phyloP scores from a whole-genome alignment of 2,113 vertebrate species.

The Lutjanus erythropterus region DNA sequence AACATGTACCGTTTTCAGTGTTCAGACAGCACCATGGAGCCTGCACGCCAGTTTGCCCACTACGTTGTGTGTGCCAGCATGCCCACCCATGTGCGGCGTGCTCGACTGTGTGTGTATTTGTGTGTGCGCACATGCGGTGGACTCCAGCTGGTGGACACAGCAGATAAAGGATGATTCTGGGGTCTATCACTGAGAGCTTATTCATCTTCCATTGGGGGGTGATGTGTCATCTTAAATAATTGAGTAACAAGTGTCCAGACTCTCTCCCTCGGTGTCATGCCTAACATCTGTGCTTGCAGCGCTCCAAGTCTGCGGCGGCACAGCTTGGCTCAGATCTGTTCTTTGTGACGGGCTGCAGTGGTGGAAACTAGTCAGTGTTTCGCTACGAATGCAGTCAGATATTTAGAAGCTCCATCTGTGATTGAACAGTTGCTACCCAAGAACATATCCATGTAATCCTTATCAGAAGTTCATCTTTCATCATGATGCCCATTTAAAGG shows the following conservation, averaged over 20 bases:
- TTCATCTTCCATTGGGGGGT: conserved; percentile 82
- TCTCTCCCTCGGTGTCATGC: conserved; percentile 66
- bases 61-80: conserved; percentile 40
- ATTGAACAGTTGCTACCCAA: conserved; percentile 35
- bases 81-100: conserved; percentile 34
- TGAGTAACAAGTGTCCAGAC: conserved; percentile 85
- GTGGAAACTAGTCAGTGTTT: conserved; percentile 49
- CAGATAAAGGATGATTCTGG: conserved; percentile 81
- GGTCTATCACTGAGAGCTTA: conserved; percentile 80
- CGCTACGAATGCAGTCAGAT: conserved; percentile 3
- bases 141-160: conserved; percentile 77
- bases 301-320: conserved; percentile 62
- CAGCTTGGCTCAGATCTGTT: conserved; percentile 66
- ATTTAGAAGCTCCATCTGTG: conserved; percentile 56
- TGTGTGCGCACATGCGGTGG: conserved; percentile 6
- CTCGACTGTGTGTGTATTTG: background rate
- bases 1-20: conserved; percentile 20
- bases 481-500: background rate
- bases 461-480: conserved; percentile 24
- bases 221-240: conserved; percentile 87
- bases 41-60: background rate
- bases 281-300: conserved; percentile 76
- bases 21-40: conserved; percentile 22
- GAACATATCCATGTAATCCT: conserved; percentile 41
- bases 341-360: conserved; percentile 61